A percentile compares a stretch with the other conserved stretches of the same genome.
Evolutionary conservation across 2,113 vertebrate species (phyloP).

Genomic region (Formicarius rufipectus): DNA sequence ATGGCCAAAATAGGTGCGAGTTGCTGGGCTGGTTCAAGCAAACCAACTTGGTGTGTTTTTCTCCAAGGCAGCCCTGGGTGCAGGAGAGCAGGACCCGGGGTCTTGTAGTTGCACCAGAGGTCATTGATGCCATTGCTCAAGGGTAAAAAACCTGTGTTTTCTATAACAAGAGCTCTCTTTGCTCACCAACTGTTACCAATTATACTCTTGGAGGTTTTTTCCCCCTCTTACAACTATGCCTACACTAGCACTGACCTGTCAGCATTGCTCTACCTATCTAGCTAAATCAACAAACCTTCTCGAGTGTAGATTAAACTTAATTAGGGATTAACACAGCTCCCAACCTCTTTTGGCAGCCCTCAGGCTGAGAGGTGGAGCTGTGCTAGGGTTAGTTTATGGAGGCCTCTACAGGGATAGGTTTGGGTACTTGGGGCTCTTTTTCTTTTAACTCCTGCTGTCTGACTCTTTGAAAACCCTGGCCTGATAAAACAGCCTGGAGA

Average conservation of each 20-base stretch:
- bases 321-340: neutral
- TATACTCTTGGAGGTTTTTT: neutral
- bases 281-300: neutral
- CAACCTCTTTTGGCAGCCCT: neutral
- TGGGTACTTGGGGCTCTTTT: neutral
- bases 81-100: neutral
- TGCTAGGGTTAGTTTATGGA: neutral
- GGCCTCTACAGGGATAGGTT: neutral
- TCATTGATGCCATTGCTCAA: neutral
- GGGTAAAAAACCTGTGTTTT: neutral
- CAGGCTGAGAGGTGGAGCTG: neutral
- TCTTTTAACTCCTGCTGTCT: neutral
- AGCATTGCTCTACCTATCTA: neutral
- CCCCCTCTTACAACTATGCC: neutral
- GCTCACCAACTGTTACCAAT: neutral
- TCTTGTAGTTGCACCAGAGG: neutral
- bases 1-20: neutral
- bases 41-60: neutral
- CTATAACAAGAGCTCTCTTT: neutral
- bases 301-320: neutral
- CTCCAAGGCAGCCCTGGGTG: neutral
- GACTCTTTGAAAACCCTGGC: neutral
- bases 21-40: neutral
- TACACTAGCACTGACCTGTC: neutral
- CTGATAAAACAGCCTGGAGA: neutral